phyloP scores from a whole-genome alignment of 2,113 vertebrate genomes.

The Melanerpes formicivorus region DNA sequence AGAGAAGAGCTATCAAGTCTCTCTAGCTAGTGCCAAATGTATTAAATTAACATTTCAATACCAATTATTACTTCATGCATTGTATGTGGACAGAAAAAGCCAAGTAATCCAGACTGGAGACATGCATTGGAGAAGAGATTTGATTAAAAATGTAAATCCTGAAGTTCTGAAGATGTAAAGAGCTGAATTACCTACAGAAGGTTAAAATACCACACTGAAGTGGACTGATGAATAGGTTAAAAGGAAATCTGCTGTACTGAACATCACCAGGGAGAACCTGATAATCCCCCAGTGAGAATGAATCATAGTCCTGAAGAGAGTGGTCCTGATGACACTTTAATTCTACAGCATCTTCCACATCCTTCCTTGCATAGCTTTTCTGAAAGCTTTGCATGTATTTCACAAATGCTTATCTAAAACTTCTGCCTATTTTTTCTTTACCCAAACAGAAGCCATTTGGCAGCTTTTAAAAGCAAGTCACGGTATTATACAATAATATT shows the following conservation, averaged over 20 bases:
- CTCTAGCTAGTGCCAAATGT: not conserved
- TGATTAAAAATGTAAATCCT: not conserved
- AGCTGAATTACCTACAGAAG: not conserved
- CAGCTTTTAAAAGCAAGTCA: not conserved
- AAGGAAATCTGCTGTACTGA: not conserved
- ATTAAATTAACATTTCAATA: not conserved
- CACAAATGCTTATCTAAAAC: not conserved
- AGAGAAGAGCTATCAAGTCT: not conserved
- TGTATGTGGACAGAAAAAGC: not conserved
- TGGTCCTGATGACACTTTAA: not conserved
- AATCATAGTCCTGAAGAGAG: not conserved
- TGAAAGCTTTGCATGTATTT: not conserved
- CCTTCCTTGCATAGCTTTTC: not conserved
- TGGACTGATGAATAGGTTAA: not conserved
- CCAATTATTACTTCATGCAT: not conserved
- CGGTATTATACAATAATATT: not conserved
- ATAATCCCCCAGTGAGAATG: not conserved
- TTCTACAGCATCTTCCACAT: not conserved
- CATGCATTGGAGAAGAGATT: not conserved
- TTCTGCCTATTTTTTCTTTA: not conserved
- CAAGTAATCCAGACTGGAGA: not conserved
- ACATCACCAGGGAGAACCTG: not conserved
- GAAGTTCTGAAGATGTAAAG: not conserved
- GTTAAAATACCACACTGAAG: not conserved
- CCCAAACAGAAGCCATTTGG: not conserved